Conservation (phyloP, 92 coral and sea anemone species). For the Porites divaricata region DNA sequence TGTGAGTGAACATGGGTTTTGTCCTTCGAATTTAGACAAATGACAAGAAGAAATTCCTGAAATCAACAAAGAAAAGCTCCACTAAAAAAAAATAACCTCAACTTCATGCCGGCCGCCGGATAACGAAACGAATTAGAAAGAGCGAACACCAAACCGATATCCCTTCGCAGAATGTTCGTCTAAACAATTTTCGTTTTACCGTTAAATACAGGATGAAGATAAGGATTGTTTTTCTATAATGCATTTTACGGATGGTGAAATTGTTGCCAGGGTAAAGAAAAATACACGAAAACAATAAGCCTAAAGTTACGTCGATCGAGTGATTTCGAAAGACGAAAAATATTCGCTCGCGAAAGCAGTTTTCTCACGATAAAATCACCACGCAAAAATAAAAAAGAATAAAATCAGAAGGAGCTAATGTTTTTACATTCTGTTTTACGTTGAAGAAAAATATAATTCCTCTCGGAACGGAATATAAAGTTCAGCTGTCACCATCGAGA, state of each 20-base stretch:
- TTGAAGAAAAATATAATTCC: neutral
- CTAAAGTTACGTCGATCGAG: neutral
- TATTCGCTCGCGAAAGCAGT: neutral
- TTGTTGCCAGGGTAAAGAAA: conserved; percentile 19
- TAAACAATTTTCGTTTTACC: neutral
- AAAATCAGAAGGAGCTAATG: neutral
- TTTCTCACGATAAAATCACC: neutral
- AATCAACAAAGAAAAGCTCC: neutral
- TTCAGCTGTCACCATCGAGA: conserved; percentile 27
- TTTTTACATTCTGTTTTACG: neutral
- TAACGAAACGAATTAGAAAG: neutral
- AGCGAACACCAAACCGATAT: neutral
- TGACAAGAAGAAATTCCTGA: neutral
- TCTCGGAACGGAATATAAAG: neutral
- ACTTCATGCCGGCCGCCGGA: too few relatives aligned
- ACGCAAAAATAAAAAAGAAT: neutral
- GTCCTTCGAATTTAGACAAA: neutral
- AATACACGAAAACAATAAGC: conserved; percentile 1
- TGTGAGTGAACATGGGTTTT: neutral
- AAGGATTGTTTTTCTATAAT: neutral
- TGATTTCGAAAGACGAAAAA: conserved; percentile 16
- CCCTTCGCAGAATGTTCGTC: neutral
- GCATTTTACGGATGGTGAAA: conserved; percentile 1
- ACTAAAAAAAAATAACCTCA: too few relatives aligned
- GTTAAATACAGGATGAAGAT: neutral